phyloP scores from a whole-genome alignment of 2,797 vertebrate species.

The Mus spretus region DNA sequence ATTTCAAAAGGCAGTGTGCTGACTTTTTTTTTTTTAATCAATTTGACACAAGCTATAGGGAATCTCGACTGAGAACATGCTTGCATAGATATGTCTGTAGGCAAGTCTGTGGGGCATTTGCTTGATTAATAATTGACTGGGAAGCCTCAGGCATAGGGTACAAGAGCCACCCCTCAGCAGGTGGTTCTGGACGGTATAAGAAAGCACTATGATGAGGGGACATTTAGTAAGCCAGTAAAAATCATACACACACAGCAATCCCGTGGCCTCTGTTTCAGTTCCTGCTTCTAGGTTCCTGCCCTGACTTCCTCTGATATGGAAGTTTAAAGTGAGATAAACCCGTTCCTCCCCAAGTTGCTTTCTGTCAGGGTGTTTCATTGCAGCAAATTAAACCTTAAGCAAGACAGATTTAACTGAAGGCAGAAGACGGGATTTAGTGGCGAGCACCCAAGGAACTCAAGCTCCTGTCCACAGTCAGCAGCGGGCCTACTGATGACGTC shows the following conservation, averaged over 20 bases:
- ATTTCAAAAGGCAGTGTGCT: background rate
- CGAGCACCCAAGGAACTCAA: background rate
- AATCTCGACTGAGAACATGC: background rate
- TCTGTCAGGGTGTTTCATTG: background rate
- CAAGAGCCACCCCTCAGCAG: background rate
- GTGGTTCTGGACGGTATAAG: background rate
- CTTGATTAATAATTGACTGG: background rate
- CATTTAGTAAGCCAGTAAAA: background rate
- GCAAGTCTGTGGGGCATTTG: background rate
- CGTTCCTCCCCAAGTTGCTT: background rate
- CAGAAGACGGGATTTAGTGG: constrained; percentile 24
- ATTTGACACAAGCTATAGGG: background rate
- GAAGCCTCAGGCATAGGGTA: background rate
- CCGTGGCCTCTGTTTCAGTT: background rate
- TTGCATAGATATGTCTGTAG: background rate
- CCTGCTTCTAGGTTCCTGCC: background rate
- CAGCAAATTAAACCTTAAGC: background rate
- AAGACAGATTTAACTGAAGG: constrained; percentile 24
- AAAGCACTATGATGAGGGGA: background rate
- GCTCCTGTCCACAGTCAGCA: background rate
- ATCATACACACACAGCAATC: background rate
- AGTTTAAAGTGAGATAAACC: background rate
- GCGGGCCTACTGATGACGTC: background rate
- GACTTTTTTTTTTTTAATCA: background rate
- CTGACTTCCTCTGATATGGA: background rate